Evolutionary conservation across 2,888 invertebrate genomes (phyloP).

Genomic region (Eledona agricola): DNA sequence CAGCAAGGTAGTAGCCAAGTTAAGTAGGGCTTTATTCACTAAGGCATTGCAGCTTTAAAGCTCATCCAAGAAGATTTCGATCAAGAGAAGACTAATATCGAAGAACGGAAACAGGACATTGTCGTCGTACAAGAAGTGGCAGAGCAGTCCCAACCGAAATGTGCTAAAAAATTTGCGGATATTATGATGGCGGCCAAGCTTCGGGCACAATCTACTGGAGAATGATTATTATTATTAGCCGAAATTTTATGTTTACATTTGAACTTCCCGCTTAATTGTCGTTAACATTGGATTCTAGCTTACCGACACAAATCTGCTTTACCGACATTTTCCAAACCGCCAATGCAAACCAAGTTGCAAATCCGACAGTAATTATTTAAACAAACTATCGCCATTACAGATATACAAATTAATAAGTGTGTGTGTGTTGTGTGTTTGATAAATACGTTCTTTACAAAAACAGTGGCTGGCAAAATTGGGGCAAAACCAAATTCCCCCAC

Average conservation of each 20-base stretch:
- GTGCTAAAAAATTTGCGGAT: conserved; percentile 34
- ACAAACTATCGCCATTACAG: no score
- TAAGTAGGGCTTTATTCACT: conserved; percentile 2
- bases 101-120: conserved; percentile 29
- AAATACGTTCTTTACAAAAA: no score
- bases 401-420: no score
- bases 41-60: conserved; percentile 69
- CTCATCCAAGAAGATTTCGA: conserved; percentile 72
- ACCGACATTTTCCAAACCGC: conserved; percentile 11
- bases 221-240: conserved; percentile 2
- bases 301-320: conserved; percentile 3
- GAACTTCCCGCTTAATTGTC: conserved; percentile 5
- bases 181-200: conserved; percentile 26
- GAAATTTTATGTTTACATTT: no score
- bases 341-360: conserved; percentile 5
- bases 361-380: no score
- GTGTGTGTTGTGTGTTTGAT: no score
- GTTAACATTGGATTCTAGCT: no score
- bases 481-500: conserved; percentile 1
- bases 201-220: conserved; percentile 5
- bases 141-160: conserved; percentile 33
- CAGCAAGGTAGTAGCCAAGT: conserved; percentile 69
- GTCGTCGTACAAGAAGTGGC: not conserved
- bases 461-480: no score
- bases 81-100: conserved; percentile 62